Conservation (phyloP, 2,888 invertebrate genomes). For the Mantis religiosa region DNA sequence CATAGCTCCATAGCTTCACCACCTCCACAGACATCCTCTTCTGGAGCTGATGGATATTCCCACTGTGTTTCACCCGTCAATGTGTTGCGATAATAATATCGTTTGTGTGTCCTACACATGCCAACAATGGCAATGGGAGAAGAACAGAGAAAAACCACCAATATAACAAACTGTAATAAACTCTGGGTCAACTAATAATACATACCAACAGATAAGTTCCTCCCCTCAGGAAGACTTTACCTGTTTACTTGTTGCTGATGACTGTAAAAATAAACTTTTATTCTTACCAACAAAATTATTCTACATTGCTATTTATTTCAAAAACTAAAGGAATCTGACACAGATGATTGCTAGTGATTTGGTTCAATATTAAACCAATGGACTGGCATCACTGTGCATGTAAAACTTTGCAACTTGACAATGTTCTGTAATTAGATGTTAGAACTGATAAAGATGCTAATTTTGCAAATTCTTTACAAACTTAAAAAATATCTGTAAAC, state of each 20-base stretch:
- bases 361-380: too few species aligned
- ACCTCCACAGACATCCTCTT: slow-evolving; percentile 20
- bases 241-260: not conserved
- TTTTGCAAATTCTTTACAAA: not conserved
- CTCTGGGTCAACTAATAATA: not conserved
- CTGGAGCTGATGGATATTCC: slow-evolving; percentile 53
- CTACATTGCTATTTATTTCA: too few species aligned
- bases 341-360: too few species aligned
- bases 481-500: not conserved
- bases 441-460: not conserved
- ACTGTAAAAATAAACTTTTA: not conserved
- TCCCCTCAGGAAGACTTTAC: not conserved
- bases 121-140: slow-evolving; percentile 10
- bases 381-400: too few species aligned
- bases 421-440: too few species aligned
- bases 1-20: slow-evolving; percentile 30
- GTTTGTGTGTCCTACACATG: slow-evolving; percentile 56
- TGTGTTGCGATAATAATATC: slow-evolving; percentile 63
- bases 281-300: too few species aligned
- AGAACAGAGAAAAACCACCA: slow-evolving; percentile 1
- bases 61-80: slow-evolving; percentile 57
- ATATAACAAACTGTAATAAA: slow-evolving; percentile 17
- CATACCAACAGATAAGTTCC: slow-evolving; percentile 7
- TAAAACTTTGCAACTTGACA: too few species aligned
- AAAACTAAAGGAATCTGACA: too few species aligned